Conservation (phyloP, 2,113 vertebrate genomes). For the Colaptes auratus region DNA sequence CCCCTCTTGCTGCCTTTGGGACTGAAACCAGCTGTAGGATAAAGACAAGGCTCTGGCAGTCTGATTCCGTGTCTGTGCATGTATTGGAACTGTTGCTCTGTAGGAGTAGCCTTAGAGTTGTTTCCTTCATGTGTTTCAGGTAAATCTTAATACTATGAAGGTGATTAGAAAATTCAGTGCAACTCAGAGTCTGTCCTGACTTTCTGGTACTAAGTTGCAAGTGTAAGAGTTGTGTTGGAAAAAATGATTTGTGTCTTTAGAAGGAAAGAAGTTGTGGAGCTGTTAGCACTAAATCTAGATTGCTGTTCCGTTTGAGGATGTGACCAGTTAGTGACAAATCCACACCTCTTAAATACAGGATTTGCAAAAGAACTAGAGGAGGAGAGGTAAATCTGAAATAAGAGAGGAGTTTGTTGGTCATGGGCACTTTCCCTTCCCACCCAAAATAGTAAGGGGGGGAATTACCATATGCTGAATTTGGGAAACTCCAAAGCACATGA, state of each 20-base stretch:
- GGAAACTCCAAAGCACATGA: not conserved
- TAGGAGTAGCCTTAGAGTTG: not conserved
- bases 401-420: not conserved
- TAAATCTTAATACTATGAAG: not conserved
- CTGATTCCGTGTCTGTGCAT: not conserved
- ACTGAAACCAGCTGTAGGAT: conserved; percentile 2
- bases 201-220: not conserved
- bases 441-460: not conserved
- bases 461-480: not conserved
- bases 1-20: not conserved
- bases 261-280: not conserved
- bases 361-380: not conserved
- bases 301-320: not conserved
- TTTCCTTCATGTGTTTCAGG: not conserved
- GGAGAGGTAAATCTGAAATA: not conserved
- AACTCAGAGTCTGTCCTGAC: not conserved
- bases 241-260: not conserved
- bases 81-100: not conserved
- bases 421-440: not conserved
- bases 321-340: not conserved
- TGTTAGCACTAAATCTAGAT: not conserved
- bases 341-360: not conserved
- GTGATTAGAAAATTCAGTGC: not conserved
- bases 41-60: not conserved
- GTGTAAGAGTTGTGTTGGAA: not conserved